Conservation (phyloP, 1,140 invertebrate genomes). For the Lepidostoma basale region DNA sequence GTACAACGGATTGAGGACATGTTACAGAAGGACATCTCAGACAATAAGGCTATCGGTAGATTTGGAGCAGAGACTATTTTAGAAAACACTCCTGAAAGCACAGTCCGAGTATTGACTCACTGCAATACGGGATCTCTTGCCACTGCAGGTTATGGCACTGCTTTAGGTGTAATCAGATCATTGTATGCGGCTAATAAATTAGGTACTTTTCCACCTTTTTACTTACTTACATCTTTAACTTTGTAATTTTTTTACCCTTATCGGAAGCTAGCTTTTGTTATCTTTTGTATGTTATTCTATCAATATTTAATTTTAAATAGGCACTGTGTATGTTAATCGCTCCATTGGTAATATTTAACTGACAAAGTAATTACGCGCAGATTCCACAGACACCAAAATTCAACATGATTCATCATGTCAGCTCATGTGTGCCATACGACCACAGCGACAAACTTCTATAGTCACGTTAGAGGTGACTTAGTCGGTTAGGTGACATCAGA, state of each 20-base stretch:
- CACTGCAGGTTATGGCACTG: slow-evolving; percentile 96
- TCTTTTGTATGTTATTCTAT: too few relatives aligned
- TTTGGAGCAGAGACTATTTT: slow-evolving; percentile 82
- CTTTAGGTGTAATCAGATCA: slow-evolving; percentile 90
- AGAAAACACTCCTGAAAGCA: slow-evolving; percentile 59
- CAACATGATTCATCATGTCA: too few relatives aligned
- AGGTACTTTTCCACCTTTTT: slow-evolving; percentile 58
- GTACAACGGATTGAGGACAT: slow-evolving; percentile 77
- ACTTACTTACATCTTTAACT: background rate
- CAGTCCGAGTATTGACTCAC: slow-evolving; percentile 85
- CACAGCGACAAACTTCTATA: too few relatives aligned
- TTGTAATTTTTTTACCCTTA: background rate
- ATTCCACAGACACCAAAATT: too few relatives aligned
- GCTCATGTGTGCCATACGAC: too few relatives aligned
- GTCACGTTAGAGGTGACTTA: too few relatives aligned
- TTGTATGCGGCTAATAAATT: slow-evolving; percentile 75
- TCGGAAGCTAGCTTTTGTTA: too few relatives aligned
- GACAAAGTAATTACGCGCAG: too few relatives aligned
- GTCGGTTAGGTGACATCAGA: too few relatives aligned
- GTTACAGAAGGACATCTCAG: slow-evolving; percentile 82
- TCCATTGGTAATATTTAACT: too few relatives aligned
- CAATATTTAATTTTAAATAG: too few relatives aligned
- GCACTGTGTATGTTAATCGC: too few relatives aligned
- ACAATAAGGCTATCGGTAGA: slow-evolving; percentile 85
- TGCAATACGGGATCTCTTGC: slow-evolving; percentile 98